Evolutionary conservation across 2,113 vertebrate genomes (phyloP).

Genomic region (Nematolebias whitei): DNA sequence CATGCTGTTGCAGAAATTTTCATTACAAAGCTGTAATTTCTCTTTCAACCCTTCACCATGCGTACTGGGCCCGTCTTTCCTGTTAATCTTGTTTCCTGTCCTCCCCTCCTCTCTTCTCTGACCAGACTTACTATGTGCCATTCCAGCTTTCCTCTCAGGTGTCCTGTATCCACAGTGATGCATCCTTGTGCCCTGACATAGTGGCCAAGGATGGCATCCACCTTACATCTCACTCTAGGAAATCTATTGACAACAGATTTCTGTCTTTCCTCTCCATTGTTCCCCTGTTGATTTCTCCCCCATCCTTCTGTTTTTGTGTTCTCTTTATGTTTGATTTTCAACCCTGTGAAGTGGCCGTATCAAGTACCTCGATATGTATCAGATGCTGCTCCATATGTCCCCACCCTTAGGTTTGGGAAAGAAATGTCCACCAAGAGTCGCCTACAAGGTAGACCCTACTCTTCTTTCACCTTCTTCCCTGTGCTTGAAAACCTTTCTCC

Average conservation of each 20-base stretch:
- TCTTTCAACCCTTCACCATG: conserved; percentile 66
- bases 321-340: conserved; percentile 56
- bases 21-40: conserved; percentile 74
- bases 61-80: conserved; percentile 54
- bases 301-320: conserved; percentile 72
- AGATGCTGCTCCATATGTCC: conserved; percentile 99
- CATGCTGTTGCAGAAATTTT: conserved; percentile 67
- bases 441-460: conserved; percentile 95
- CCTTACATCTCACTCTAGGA: conserved; percentile 72
- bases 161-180: conserved; percentile 72
- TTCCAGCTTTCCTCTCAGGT: conserved; percentile 73
- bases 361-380: conserved; percentile 99
- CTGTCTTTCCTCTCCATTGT: conserved; percentile 82
- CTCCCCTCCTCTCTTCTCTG: conserved; percentile 13
- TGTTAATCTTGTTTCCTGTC: too few relatives aligned
- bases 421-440: conserved; percentile 97
- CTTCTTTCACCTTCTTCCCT: conserved; percentile 53
- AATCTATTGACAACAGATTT: conserved; percentile 88
- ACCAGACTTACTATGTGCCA: conserved; percentile 66
- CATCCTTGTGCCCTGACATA: conserved; percentile 65
- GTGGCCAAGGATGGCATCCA: conserved; percentile 77
- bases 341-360: conserved; percentile 91
- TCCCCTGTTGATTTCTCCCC: conserved; percentile 53
- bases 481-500: conserved; percentile 53
- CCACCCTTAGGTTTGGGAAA: conserved; percentile 99